Evolutionary conservation across 2,888 invertebrate genomes (phyloP), one percentile per base, ranked within the genome.

Genomic region (Cabera pusaria): DNA sequence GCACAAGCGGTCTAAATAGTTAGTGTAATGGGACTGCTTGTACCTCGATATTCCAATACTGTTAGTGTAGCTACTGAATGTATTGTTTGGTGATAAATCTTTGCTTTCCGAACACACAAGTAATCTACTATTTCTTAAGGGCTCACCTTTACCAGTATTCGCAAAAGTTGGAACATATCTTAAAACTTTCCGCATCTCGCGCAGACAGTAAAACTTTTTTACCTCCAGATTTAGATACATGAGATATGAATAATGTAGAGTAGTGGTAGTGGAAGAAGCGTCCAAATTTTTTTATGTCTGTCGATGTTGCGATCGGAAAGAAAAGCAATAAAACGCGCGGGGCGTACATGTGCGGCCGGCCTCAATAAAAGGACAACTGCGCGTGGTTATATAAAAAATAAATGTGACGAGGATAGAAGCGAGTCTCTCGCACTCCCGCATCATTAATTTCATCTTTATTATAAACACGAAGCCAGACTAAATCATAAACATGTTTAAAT

Each of bases 361-460:
- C 64, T 59, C 67, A 79, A 76, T 77, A 76, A 80, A 82, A 77
- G 67, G 69, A 67, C 64, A 64, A 66, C 63, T 66, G 61, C 62
- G 59, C 59, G 52, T 62, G 52, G 34, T 25, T 27, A 33, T 29
- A 41, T 33, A 43, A 48, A 63, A 69, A 77, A 75, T 77, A 80
- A 74, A 64, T 63, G 58, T 70, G 75, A 75, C 71, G 72, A 79
- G 75, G 69, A 75, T 72, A 57, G 74, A 69, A 65, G 68, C 67
- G 68, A 55, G 59, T 52, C 66, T 60, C 62, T 64, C 68, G 59
- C 24, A 59, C 65, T 52, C 62, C 56, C 65, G 57, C 54, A 54
- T 68, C 81, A 83, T 85, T 80, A 81, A 85, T 86, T 77, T 74
- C 63, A 48, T 67, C 70, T 81, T 82, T 84, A 84, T 81, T 83